Conservation (phyloP, 2,797 vertebrate genomes). For the Cephalopachus bancanus region DNA sequence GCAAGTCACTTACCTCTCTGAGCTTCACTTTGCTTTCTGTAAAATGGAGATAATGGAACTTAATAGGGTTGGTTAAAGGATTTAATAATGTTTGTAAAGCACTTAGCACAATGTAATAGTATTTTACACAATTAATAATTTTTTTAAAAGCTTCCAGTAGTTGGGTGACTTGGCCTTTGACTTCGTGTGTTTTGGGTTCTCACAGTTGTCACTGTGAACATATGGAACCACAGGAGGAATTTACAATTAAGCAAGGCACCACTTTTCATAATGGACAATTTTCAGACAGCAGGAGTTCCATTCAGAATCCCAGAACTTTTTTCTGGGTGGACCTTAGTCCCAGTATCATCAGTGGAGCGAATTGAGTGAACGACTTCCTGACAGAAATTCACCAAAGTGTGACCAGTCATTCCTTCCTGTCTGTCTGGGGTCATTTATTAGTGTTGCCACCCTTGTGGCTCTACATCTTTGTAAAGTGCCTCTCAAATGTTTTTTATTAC, state of each 20-base stretch:
- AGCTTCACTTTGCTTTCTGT: slow-evolving; percentile 66
- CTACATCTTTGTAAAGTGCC: slow-evolving; percentile 26
- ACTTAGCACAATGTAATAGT: not conserved
- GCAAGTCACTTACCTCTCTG: slow-evolving; percentile 55
- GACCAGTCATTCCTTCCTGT: slow-evolving; percentile 38
- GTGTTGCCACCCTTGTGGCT: slow-evolving; percentile 27
- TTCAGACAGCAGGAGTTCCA: not conserved
- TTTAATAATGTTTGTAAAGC: slow-evolving; percentile 60
- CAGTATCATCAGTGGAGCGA: slow-evolving; percentile 26
- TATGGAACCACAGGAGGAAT: not conserved
- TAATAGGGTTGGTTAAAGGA: slow-evolving; percentile 36
- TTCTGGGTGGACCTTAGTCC: slow-evolving; percentile 11
- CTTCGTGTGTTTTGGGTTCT: slow-evolving; percentile 45
- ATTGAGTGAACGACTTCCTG: slow-evolving; percentile 14
- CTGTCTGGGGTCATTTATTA: slow-evolving; percentile 42
- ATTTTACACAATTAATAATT: slow-evolving; percentile 25
- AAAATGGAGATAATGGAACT: slow-evolving; percentile 56
- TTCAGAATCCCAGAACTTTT: slow-evolving; percentile 26
- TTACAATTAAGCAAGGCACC: not conserved
- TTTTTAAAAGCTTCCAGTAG: not conserved
- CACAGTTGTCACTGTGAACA: not conserved
- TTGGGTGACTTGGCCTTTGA: slow-evolving; percentile 4
- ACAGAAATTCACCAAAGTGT: slow-evolving; percentile 50
- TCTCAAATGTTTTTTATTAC: slow-evolving; percentile 53
- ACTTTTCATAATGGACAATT: slow-evolving; percentile 40